Evolutionary conservation across 2,113 vertebrate species (phyloP).

Genomic region (Blennius ocellaris): DNA sequence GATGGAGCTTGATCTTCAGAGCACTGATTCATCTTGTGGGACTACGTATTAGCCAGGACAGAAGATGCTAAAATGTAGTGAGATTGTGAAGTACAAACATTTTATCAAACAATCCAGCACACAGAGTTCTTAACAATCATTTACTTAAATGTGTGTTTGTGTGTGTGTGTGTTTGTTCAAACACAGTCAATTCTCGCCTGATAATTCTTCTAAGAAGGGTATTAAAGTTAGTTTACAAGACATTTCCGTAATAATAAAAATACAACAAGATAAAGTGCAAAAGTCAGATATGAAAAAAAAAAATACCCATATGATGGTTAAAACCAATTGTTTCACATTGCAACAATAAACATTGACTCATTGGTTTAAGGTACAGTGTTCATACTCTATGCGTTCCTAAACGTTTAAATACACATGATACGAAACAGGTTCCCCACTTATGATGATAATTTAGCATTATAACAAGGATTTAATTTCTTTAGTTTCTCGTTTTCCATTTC

Average conservation of each 20-base stretch:
- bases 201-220: constrained; percentile 5
- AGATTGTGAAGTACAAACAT: background rate
- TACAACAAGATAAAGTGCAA: constrained; percentile 77
- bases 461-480: constrained; percentile 7
- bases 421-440: constrained; percentile 21
- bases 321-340: constrained; percentile 67
- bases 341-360: constrained; percentile 55
- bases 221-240: constrained; percentile 12
- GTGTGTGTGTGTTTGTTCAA: constrained; percentile 17
- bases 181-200: constrained; percentile 22
- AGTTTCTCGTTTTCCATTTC: constrained; percentile 23
- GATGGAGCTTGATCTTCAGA: constrained; percentile 30
- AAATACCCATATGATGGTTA: constrained; percentile 30
- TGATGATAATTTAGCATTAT: constrained; percentile 55
- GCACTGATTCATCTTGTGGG: background rate
- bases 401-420: constrained; percentile 47
- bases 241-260: constrained; percentile 50
- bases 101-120: background rate
- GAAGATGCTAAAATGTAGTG: background rate
- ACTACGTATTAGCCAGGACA: background rate
- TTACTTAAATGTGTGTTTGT: constrained; percentile 51
- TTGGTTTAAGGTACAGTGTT: constrained; percentile 63
- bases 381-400: constrained; percentile 53
- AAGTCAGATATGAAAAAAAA: constrained; percentile 54
- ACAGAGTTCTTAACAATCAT: constrained; percentile 20